These are phyloP conservation scores for Syritta pipiens DNA, from an alignment of 2,888 invertebrate species.

Conservation along the genomic window DNA sequence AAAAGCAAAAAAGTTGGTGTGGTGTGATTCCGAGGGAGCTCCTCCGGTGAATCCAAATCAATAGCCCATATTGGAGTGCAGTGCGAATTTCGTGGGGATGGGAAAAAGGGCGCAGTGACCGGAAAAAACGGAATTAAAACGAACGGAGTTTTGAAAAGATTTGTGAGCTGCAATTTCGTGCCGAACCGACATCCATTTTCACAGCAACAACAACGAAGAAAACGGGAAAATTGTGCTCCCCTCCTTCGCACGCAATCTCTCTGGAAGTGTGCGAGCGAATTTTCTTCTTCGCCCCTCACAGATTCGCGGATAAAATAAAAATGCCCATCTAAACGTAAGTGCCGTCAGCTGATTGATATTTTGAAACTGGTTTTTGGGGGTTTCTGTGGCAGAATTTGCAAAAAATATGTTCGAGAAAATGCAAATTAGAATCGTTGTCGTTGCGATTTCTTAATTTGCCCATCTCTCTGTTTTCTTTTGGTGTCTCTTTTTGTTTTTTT, in stretches of 20 bases:
- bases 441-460: conserved; percentile 32
- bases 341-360: conserved; percentile 17
- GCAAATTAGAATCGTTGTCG: conserved; percentile 29
- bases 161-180: no score
- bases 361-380: neutral
- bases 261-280: conserved; percentile 13
- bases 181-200: no score
- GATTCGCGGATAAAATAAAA: conserved; percentile 38
- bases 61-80: conserved; percentile 33
- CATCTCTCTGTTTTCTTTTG: conserved; percentile 6
- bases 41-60: conserved; percentile 32
- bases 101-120: conserved; percentile 41
- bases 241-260: conserved; percentile 6
- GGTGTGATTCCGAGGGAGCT: no score
- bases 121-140: no score
- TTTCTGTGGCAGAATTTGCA: neutral
- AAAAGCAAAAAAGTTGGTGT: no score
- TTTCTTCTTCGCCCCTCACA: neutral
- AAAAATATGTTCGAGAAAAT: conserved; percentile 37
- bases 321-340: conserved; percentile 51
- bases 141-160: no score
- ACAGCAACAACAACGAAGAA: neutral
- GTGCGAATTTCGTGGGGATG: neutral
- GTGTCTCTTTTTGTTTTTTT: conserved; percentile 15
- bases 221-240: conserved; percentile 9